A percentile compares a stretch with the other conserved stretches of the same genome.
Evolutionary conservation across 2,113 vertebrate genomes (phyloP).

Genomic region (Isichthys henryi): DNA sequence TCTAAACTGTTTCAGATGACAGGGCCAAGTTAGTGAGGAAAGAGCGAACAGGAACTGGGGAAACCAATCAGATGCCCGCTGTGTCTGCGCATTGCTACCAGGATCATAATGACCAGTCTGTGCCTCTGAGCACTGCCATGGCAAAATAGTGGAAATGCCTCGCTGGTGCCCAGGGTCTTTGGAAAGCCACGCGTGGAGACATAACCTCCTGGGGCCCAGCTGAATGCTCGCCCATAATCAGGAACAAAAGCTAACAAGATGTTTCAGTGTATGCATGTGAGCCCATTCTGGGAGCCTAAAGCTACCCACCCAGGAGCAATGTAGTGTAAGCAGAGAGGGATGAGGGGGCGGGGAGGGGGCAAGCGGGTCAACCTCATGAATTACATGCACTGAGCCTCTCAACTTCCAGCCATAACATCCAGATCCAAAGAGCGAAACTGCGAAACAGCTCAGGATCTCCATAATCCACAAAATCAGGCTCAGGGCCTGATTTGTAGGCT

Average conservation of each 20-base stretch:
- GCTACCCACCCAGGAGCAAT: background rate
- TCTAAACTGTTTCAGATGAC: background rate
- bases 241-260: background rate
- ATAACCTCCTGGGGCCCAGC: background rate
- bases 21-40: background rate
- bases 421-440: background rate
- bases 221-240: background rate
- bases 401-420: background rate
- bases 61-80: background rate
- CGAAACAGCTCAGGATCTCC: background rate
- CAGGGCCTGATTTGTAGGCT: background rate
- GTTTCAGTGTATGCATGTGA: background rate
- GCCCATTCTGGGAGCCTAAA: background rate
- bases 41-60: background rate
- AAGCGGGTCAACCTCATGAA: background rate
- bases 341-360: background rate
- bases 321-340: background rate
- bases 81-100: background rate
- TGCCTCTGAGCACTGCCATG: background rate
- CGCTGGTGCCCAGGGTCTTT: background rate
- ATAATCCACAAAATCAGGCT: background rate
- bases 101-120: background rate
- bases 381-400: background rate
- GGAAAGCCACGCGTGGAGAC: background rate
- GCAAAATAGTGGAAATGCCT: background rate